Evolutionary conservation across 2,113 vertebrate genomes (phyloP).

Genomic region (Leptobrachium ailaonicum): DNA sequence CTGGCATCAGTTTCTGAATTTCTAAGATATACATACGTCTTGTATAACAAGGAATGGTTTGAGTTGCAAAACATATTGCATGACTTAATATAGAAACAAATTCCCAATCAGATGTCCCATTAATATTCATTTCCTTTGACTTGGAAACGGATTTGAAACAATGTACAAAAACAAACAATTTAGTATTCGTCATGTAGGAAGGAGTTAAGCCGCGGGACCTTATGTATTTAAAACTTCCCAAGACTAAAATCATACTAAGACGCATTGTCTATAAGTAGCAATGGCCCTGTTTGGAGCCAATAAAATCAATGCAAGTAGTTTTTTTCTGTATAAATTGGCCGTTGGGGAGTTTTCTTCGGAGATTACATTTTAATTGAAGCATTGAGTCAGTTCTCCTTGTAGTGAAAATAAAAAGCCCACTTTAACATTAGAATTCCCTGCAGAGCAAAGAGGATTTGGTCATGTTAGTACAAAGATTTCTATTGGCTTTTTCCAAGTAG

Average conservation of each 20-base stretch:
- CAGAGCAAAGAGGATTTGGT: constrained; percentile 48
- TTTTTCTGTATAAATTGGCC: constrained; percentile 59
- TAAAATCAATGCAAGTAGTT: constrained; percentile 60
- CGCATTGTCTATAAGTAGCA: constrained; percentile 42
- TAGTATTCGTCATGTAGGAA: constrained; percentile 58
- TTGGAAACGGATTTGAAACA: not conserved
- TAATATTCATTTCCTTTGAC: constrained; percentile 1
- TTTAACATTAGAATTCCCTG: constrained; percentile 44
- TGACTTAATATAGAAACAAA: constrained; percentile 2
- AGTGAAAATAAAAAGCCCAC: constrained; percentile 51
- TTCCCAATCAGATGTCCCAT: constrained; percentile 37
- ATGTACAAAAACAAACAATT: constrained; percentile 30
- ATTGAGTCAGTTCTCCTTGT: constrained; percentile 51
- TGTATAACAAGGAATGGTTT: not conserved
- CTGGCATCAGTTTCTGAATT: not conserved
- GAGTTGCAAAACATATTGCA: constrained; percentile 2
- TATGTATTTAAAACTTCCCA: constrained; percentile 53
- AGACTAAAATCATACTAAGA: constrained; percentile 59
- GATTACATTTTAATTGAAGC: constrained; percentile 67
- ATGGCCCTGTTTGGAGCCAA: constrained; percentile 57
- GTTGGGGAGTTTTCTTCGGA: constrained; percentile 63
- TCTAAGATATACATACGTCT: constrained; percentile 1
- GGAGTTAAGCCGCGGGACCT: constrained; percentile 55
- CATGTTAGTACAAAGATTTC: constrained; percentile 52
- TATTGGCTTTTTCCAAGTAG: constrained; percentile 50